Percentiles rank a stretch among this genome's conserved stretches.
Evolutionary conservation across 2,797 vertebrate species (phyloP).

Genomic region (Austrolebias charrua): DNA sequence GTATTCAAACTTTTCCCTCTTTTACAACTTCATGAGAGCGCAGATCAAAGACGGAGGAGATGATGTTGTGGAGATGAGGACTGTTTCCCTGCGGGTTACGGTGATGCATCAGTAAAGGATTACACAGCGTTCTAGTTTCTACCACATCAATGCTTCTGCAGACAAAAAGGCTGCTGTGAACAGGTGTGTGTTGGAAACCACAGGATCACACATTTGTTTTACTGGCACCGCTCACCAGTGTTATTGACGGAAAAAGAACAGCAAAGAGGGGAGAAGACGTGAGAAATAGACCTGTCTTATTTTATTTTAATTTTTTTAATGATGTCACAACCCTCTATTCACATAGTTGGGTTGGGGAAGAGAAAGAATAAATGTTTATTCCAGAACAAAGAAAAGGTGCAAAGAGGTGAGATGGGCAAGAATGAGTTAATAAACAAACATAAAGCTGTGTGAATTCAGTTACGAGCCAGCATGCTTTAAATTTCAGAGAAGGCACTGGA

Average conservation of each 20-base stretch:
- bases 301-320: constrained; percentile 8
- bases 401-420: not conserved
- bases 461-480: constrained; percentile 1
- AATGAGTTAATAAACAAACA: constrained; percentile 10
- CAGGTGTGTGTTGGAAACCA: constrained; percentile 27
- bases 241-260: constrained; percentile 27
- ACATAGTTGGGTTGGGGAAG: not conserved
- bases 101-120: constrained; percentile 15
- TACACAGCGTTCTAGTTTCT: constrained; percentile 24
- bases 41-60: constrained; percentile 44
- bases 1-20: constrained; percentile 4
- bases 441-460: constrained; percentile 16
- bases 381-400: constrained; percentile 11
- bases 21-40: constrained; percentile 25
- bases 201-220: constrained; percentile 24
- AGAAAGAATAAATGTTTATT: constrained; percentile 12
- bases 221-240: constrained; percentile 11
- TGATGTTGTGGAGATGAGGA: constrained; percentile 21
- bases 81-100: constrained; percentile 35
- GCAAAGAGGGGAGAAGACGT: constrained; percentile 4
- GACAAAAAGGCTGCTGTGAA: constrained; percentile 27
- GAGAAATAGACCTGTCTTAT: constrained; percentile 23
- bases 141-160: constrained; percentile 6
- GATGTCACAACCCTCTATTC: not conserved
- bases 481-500: constrained; percentile 12